phyloP scores from a whole-genome alignment of 2,888 invertebrate species.

The Trissolcus brochymenae region DNA sequence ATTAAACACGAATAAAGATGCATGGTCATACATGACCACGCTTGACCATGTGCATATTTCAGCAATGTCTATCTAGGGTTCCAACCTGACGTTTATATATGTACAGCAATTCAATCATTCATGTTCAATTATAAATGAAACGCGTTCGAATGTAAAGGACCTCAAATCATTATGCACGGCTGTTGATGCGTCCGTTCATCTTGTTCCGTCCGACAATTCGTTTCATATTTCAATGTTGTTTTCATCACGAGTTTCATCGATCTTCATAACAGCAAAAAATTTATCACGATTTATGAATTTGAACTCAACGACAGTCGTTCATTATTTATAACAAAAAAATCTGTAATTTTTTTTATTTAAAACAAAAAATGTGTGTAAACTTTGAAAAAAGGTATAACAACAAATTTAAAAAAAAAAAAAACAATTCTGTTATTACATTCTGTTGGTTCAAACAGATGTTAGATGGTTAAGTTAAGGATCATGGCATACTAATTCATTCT shows the following conservation, averaged over 20 bases:
- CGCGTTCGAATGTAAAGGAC: constrained; percentile 11
- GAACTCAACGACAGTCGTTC: too few relatives aligned
- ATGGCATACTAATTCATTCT: constrained; percentile 27
- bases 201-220: not conserved
- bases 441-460: too few relatives aligned
- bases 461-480: constrained; percentile 3
- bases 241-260: too few relatives aligned
- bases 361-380: too few relatives aligned
- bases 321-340: too few relatives aligned
- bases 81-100: constrained; percentile 32
- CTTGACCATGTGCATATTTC: constrained; percentile 45
- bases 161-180: constrained; percentile 14
- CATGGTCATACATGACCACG: constrained; percentile 33
- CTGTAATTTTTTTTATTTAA: too few relatives aligned
- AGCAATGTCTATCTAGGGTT: constrained; percentile 31
- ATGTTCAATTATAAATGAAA: constrained; percentile 37
- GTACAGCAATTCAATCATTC: constrained; percentile 42
- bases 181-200: constrained; percentile 4
- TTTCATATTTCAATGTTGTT: too few relatives aligned
- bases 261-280: too few relatives aligned
- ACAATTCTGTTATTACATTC: too few relatives aligned
- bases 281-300: too few relatives aligned
- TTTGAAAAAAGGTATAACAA: too few relatives aligned
- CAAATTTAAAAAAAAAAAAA: too few relatives aligned
- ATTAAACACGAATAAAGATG: constrained; percentile 51